Evolutionary conservation across 2,888 invertebrate genomes (phyloP), one percentile per base, ranked within the genome.

Genomic region (Dendrolimus houi): DNA sequence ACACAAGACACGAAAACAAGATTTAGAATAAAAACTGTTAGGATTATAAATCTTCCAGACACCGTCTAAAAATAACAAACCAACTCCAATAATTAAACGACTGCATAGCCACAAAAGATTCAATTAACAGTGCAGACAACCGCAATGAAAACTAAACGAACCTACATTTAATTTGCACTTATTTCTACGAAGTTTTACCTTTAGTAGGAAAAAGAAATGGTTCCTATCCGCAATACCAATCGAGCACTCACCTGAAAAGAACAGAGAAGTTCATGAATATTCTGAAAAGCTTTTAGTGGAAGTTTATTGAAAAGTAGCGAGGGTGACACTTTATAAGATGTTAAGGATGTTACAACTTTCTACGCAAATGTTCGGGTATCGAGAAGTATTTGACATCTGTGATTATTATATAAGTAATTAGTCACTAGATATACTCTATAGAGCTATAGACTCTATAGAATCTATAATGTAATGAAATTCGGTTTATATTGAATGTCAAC

Each of bases 231-330:
- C 77, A 68, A 74, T 74, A 70, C 69, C 77, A 74, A 81, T 79
- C 77, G 79, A 77, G 77, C 81, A 80, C 84, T 79, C 78, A 87
- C 88, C 87, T 90, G 90, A 81, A 88, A 86, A 81, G 82, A 83
- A 83, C 74, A 83, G 83, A 83, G 79, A 76, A 63, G 71, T 77
- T 83, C 86, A 87, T 90, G 87, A 90, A 90, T 90, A 90, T 88
- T 88, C 87, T 72, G 76, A 73, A 76, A 81, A 66, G 82, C 83
- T 86, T 85, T 88, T 81, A 86, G 75, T 74, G 64, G 69, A 79
- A 84, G 77, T 83, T 87, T 85, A 87, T 87, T 87, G 85, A 85
- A 86, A 85, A 77, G 79, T 77, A 78, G 77, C 67, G 67, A 68
- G 64, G 70, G 67, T 66, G 66, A 68, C 64, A 60, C 56, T 58